Evolutionary conservation across 1,140 invertebrate species (phyloP).

Genomic region (Nephila pilipes): DNA sequence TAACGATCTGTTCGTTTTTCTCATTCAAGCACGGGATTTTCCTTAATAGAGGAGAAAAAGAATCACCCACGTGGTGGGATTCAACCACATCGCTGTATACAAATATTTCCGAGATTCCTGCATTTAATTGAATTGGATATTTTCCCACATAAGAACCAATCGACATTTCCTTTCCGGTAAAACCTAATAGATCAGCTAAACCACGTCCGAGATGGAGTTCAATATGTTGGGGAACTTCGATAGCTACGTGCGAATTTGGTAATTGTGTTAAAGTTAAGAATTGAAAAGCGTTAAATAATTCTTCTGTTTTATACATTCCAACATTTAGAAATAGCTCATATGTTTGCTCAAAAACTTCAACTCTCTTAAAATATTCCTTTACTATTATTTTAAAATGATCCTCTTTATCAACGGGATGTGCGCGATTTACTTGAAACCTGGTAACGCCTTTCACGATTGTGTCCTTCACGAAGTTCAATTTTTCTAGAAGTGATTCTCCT

Average conservation of each 20-base stretch:
- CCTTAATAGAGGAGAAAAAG: not conserved
- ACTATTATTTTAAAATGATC: not conserved
- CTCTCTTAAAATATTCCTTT: not conserved
- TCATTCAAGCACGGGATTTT: slow-evolving; percentile 27
- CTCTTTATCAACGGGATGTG: not conserved
- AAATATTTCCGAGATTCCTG: slow-evolving; percentile 12
- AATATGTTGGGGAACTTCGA: not conserved
- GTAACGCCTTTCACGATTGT: not conserved
- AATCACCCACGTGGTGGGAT: not conserved
- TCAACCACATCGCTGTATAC: not conserved
- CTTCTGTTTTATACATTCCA: not conserved
- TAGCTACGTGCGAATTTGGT: not conserved
- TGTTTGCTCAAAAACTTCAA: not conserved
- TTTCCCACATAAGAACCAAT: not conserved
- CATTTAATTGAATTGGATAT: not conserved
- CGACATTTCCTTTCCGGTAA: not conserved
- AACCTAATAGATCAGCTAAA: not conserved
- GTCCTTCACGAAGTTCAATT: too few relatives aligned
- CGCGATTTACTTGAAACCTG: not conserved
- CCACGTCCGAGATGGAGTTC: not conserved
- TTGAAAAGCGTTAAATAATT: slow-evolving; percentile 35
- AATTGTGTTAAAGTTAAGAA: not conserved
- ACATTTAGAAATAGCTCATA: not conserved
- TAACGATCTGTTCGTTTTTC: not conserved
- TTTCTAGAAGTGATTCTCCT: too few relatives aligned